Evolutionary conservation across 2,888 invertebrate species (phyloP).

Genomic region (Lasiommata megera): DNA sequence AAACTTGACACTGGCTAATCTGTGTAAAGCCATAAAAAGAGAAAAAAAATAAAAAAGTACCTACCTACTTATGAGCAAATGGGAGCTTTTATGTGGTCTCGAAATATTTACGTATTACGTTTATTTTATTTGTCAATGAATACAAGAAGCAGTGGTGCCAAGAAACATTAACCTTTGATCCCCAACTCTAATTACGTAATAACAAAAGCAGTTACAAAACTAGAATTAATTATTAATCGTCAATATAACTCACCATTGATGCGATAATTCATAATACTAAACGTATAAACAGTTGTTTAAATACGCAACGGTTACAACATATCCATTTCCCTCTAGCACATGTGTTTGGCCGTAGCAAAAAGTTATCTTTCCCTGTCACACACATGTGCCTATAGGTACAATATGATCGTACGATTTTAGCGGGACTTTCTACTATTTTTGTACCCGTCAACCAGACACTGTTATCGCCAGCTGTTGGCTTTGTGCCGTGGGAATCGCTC

Average conservation of each 20-base stretch:
- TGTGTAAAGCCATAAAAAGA: too few species aligned
- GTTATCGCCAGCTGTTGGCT: conserved; percentile 8
- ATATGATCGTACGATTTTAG: conserved; percentile 14
- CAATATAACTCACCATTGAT: not conserved
- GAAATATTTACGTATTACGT: too few species aligned
- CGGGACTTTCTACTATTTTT: conserved; percentile 28
- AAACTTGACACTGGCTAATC: too few species aligned
- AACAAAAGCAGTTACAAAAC: too few species aligned
- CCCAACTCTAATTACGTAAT: too few species aligned
- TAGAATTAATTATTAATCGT: not conserved
- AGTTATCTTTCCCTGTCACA: conserved; percentile 17
- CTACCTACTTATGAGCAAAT: too few species aligned
- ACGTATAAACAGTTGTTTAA: conserved; percentile 15
- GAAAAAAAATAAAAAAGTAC: too few species aligned
- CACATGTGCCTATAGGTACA: not conserved
- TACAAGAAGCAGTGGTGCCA: too few species aligned
- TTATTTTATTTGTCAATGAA: too few species aligned
- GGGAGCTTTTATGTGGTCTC: too few species aligned
- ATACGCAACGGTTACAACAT: conserved; percentile 6
- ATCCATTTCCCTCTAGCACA: conserved; percentile 15
- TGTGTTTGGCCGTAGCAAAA: not conserved
- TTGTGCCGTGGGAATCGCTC: not conserved
- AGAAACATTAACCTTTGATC: too few species aligned
- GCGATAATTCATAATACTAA: conserved; percentile 4
- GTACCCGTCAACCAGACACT: conserved; percentile 17